Base-by-base conservation (phyloP, 2,888 invertebrate genomes). In the Leucozona laternaria region DNA sequence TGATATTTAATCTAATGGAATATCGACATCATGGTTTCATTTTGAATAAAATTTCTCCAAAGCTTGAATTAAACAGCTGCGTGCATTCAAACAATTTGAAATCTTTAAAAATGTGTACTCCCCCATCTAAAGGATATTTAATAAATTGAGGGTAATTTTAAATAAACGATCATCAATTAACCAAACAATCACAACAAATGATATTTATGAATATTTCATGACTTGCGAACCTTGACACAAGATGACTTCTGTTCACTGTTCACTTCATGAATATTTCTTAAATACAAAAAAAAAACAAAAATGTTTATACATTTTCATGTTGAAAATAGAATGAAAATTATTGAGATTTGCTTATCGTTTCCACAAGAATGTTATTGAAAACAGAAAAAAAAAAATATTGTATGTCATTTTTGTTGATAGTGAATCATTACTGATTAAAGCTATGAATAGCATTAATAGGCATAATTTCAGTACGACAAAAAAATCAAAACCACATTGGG, bases 141-240 rank as follows among this genome's bases (percentile, higher is more conserved):
- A 22, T 58, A 6, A 37, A 58, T 34, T 31, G 34, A 37, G 13
- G 58, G 10, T 17, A 20, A 58, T 20, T 37, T 58, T 15, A 17
- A 37, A 37, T 57, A 57, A 37, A 58, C 43, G 40, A n/a, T 62
- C 40, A 43, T 43, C n/a, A 62, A 40, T 62, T 17, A 43, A 62
- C 3, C 25, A 25, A 10, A 62, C 25, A 25, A 25, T 40, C 0
- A 22, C 3, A 22, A 60, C n/a, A n/a, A 40, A 60, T 60, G 25
- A n/a, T 4, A 53, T 53, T 53, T 28, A 15, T n/a, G 25, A 62
- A 62, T 25, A n/a, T 6, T 25, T 43, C 5, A 28, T 62, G 28
- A 1, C 1, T n/a, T 25, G n/a, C 10, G 15, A n/a, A 28, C 62
- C 62, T 43, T 62, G 40, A 43, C 28, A 43, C 43, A 17, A 62